A percentile compares a stretch with the other conserved stretches of the same genome.
Conservation (phyloP, 2,113 vertebrate genomes). For the Laterallus jamaicensis region DNA sequence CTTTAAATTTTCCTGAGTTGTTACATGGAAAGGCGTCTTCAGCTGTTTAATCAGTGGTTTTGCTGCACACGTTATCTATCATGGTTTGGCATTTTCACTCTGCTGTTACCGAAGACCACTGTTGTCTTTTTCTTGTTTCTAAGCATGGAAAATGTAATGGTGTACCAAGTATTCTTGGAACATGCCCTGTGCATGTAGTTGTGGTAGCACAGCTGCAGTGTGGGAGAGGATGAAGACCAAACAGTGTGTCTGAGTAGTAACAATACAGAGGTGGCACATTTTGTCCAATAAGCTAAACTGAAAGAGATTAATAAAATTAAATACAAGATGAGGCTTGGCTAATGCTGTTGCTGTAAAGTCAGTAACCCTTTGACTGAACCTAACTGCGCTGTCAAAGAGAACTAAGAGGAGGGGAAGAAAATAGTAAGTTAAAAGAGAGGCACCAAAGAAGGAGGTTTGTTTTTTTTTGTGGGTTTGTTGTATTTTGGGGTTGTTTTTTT, state of each 20-base stretch:
- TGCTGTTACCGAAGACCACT: background rate
- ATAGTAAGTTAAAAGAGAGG: background rate
- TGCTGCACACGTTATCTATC: accelerated
- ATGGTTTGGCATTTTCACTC: background rate
- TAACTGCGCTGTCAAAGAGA: background rate
- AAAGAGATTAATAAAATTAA: background rate
- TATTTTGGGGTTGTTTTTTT: background rate
- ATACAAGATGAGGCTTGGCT: background rate
- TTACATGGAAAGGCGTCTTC: background rate
- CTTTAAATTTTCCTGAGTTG: background rate
- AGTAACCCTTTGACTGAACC: background rate
- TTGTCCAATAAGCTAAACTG: background rate
- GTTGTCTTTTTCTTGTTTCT: background rate
- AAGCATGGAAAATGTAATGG: background rate
- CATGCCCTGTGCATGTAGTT: accelerated
- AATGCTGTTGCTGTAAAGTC: background rate
- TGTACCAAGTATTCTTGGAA: background rate
- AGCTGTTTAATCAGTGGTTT: background rate
- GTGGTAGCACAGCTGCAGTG: background rate
- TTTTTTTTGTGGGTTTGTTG: background rate
- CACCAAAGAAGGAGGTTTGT: background rate
- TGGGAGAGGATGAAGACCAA: accelerated
- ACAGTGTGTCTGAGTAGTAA: background rate
- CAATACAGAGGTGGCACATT: accelerated
- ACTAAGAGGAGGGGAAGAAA: background rate